Evolutionary conservation across 2,888 invertebrate genomes (phyloP).

Genomic region (Chymomyza fuscimana): DNA sequence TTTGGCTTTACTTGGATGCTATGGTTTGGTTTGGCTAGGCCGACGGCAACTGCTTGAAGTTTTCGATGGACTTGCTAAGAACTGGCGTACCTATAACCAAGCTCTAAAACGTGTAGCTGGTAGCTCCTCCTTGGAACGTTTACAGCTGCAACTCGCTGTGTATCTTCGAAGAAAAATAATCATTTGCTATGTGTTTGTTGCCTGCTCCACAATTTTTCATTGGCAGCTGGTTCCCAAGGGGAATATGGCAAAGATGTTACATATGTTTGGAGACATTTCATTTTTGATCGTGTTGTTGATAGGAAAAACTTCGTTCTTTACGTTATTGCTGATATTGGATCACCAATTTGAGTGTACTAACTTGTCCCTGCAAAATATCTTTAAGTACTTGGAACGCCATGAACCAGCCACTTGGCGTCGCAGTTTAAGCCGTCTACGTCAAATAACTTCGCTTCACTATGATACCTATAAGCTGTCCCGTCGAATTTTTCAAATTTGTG

Average conservation of each 20-base stretch:
- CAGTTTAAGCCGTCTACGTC: slow-evolving; percentile 11
- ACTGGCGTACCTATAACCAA: slow-evolving; percentile 28
- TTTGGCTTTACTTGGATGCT: slow-evolving; percentile 25
- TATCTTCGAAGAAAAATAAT: slow-evolving; percentile 27
- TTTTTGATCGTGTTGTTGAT: slow-evolving; percentile 26
- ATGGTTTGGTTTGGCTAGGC: slow-evolving; percentile 18
- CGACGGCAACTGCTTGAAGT: slow-evolving; percentile 23
- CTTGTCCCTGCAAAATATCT: slow-evolving; percentile 35
- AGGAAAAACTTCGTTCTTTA: slow-evolving; percentile 28
- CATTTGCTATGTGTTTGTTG: not conserved
- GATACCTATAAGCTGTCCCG: slow-evolving; percentile 37
- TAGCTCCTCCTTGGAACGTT: slow-evolving; percentile 1
- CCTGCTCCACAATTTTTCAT: not conserved
- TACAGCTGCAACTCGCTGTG: slow-evolving; percentile 36
- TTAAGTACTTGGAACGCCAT: not conserved
- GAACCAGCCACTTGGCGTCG: not conserved
- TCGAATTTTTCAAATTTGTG: slow-evolving; percentile 34
- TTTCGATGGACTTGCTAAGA: slow-evolving; percentile 28
- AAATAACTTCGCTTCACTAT: slow-evolving; percentile 39
- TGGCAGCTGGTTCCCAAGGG: not conserved
- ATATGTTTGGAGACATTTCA: not conserved
- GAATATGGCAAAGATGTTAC: not conserved
- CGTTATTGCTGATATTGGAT: slow-evolving; percentile 43
- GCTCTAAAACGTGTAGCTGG: slow-evolving; percentile 7
- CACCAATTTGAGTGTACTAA: slow-evolving; percentile 54